Evolutionary conservation across 2,113 vertebrate species (phyloP), one percentile per base, ranked within the genome.

Genomic region (Aleadryas rufinucha): DNA sequence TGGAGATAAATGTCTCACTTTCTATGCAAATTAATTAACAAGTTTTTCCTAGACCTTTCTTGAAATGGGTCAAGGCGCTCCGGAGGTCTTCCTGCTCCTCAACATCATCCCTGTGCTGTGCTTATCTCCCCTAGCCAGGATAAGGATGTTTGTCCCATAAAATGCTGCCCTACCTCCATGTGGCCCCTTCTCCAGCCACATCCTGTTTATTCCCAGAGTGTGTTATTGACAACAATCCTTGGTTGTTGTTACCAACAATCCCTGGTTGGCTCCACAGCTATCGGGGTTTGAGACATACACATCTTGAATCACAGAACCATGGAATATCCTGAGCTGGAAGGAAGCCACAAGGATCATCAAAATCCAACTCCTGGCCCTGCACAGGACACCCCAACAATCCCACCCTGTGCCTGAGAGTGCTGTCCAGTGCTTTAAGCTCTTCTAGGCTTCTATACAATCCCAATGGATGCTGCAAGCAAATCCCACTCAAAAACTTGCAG

Each of bases 371-470:
- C 42, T 65, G 68, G 44, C 28, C 22, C 69, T 75, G 61, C 45
- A n/a, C 47, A 60, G 24, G 69, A 10, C n/a, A 41, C 16, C 61
- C 24, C 61, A 75, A 31, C 23, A 35, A 41, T 31, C 47, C 33
- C 20, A 47, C 28, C 20, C 11, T 9, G 3, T 39, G 39, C 24
- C 61, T 60, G 24, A 41, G n/a, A 68, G 33, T 0, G 0, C 8
- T 61, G n/a, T 45, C 13, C 33, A 69, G 54, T 1, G 2, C 47
- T 78, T 39, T 19, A 13, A 52, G 13, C 28, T 75, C 53, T 75
- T 47, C n/a, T 35, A 26, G 39, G 33, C 20, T 75, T 47, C n/a
- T 60, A 1, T 28, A 35, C n/a, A 24, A 11, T 61, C 74, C 39
- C 37, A 70, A 10, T 6, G 41, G 64, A 41, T 42, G 50, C 19